Conservation (phyloP, 2,888 invertebrate species). For the Tryphoninae sp. region DNA sequence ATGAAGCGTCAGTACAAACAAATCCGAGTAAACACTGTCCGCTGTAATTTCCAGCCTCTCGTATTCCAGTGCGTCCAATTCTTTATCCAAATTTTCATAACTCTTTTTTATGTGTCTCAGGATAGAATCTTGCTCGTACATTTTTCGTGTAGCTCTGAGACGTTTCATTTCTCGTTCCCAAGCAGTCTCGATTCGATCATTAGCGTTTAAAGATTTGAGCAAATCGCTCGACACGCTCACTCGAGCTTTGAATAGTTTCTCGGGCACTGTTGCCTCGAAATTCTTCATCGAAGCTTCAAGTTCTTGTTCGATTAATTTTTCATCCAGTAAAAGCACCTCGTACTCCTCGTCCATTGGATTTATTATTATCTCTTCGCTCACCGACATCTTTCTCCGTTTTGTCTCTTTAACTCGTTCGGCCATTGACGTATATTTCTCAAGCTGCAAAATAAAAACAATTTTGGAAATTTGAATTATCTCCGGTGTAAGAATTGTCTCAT, state of each 20-base stretch:
- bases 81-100: conserved; percentile 86
- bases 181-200: conserved; percentile 81
- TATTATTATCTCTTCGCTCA: conserved; percentile 59
- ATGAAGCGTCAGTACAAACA: conserved; percentile 86
- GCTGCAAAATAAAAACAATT: conserved; percentile 63
- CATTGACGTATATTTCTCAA: conserved; percentile 72
- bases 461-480: background rate
- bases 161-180: conserved; percentile 84
- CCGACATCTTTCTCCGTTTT: conserved; percentile 66
- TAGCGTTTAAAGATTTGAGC: conserved; percentile 71
- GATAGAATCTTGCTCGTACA: conserved; percentile 87
- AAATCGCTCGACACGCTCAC: conserved; percentile 66
- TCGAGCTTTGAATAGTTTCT: conserved; percentile 54
- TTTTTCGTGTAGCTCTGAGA: conserved; percentile 82
- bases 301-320: conserved; percentile 59
- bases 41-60: conserved; percentile 85
- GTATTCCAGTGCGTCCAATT: conserved; percentile 83
- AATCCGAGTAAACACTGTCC: conserved; percentile 84
- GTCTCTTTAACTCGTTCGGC: conserved; percentile 70
- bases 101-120: conserved; percentile 84
- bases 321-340: conserved; percentile 73
- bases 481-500: background rate
- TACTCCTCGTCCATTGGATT: conserved; percentile 73
- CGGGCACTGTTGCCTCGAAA: conserved; percentile 60
- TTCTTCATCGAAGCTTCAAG: conserved; percentile 65